A percentile compares a stretch with the other conserved stretches of the same genome.
phyloP scores from a whole-genome alignment of 2,888 invertebrate genomes.

The Hydroisotoma schaefferi region DNA sequence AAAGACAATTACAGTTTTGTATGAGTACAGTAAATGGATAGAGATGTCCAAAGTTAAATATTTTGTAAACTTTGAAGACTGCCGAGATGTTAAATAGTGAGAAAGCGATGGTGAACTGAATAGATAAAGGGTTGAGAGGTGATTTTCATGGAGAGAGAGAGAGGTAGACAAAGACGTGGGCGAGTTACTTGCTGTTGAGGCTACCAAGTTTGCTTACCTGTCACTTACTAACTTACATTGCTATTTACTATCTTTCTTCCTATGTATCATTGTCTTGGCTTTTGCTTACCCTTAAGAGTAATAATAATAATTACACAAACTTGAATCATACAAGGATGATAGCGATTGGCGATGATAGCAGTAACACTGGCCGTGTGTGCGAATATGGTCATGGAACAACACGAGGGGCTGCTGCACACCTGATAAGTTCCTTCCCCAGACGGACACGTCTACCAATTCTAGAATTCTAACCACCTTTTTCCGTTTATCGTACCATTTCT shows the following conservation, averaged over 20 bases:
- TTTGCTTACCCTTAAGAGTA: too few species aligned
- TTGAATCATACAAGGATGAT: not conserved
- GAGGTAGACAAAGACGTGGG: slow-evolving; percentile 5
- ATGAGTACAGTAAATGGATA: too few species aligned
- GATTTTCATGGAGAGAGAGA: slow-evolving; percentile 4
- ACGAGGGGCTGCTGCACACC: slow-evolving; percentile 1
- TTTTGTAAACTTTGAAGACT: too few species aligned
- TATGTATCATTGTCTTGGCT: too few species aligned
- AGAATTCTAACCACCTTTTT: not conserved
- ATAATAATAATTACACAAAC: not conserved
- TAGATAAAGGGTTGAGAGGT: not conserved
- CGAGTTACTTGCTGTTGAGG: not conserved
- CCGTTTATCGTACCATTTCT: too few species aligned
- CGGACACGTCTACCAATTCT: not conserved
- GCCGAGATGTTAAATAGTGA: not conserved
- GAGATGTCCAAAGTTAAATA: too few species aligned
- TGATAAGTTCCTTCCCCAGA: not conserved
- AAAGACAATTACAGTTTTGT: too few species aligned
- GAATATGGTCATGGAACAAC: slow-evolving; percentile 12
- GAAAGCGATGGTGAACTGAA: slow-evolving; percentile 1
- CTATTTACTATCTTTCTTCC: too few species aligned
- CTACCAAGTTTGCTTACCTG: slow-evolving; percentile 1
- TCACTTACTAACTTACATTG: too few species aligned
- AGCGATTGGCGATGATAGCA: too few species aligned
- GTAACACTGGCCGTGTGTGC: too few species aligned